A percentile compares a stretch with the other conserved stretches of the same genome.
phyloP scores from a whole-genome alignment of 2,888 invertebrate species.

The Trichopoda pennipes region DNA sequence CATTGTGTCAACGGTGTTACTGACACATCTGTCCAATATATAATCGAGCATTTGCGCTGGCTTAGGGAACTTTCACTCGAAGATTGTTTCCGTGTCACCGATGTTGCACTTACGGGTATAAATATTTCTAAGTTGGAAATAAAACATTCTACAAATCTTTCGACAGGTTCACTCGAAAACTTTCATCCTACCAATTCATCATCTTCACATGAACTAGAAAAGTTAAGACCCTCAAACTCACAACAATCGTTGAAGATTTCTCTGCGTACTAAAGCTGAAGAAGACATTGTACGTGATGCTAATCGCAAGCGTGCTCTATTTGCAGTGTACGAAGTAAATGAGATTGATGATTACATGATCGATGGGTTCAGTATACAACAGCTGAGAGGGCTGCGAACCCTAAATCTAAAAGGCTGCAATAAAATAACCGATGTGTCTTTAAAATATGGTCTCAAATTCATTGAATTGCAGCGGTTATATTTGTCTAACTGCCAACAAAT shows the following conservation, averaged over 20 bases:
- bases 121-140: constrained; percentile 72
- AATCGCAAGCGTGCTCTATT: constrained; percentile 84
- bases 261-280: constrained; percentile 85
- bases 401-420: constrained; percentile 87
- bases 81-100: constrained; percentile 84
- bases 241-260: constrained; percentile 81
- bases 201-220: constrained; percentile 65
- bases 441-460: constrained; percentile 85
- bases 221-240: constrained; percentile 67
- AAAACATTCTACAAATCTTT: constrained; percentile 65
- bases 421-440: constrained; percentile 88
- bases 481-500: constrained; percentile 87
- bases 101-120: constrained; percentile 87
- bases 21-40: constrained; percentile 85
- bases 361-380: constrained; percentile 82
- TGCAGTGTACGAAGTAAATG: constrained; percentile 83
- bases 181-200: constrained; percentile 70
- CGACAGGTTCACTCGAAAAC: constrained; percentile 71
- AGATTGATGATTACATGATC: constrained; percentile 73
- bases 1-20: constrained; percentile 88
- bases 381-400: constrained; percentile 82
- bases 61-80: constrained; percentile 85
- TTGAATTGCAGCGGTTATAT: constrained; percentile 84
- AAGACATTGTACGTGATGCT: constrained; percentile 86
- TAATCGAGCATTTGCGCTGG: constrained; percentile 84